Base-by-base conservation (phyloP, 2,113 vertebrate genomes). In the Eulacestoma nigropectus region DNA sequence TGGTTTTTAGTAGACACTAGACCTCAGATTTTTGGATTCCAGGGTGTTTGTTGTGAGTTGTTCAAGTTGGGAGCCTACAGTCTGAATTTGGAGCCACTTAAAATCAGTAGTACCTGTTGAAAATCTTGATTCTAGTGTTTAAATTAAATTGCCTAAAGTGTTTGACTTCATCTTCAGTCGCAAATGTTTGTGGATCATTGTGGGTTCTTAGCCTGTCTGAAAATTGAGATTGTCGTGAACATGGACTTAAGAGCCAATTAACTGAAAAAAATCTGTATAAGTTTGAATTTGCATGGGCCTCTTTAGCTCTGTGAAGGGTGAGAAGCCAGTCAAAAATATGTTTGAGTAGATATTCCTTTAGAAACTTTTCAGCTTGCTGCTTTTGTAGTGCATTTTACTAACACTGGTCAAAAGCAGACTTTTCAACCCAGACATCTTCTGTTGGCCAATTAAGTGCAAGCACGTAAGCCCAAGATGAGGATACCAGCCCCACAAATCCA, bases 361-460 rank as follows among this genome's bases (percentile, higher is more conserved):
- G 35, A 60, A 63, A 74, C 27, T 42, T 67, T 23, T 81, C 0
- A 0, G 16, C 30, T 83, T 53, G 12, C 76, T n/a, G 26, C 33
- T 68, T 75, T 2, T 26, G 11, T 73, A 76, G 35, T 82, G 17
- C 17, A 7, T 60, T 82, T 92, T 90, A 52, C 93, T 95, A 56
- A 33, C 8, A 47, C 56, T 50, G 49, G 53, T 96, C 73, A 84
- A 89, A 96, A 95, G 55, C 42, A 69, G 75, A 59, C 56, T 95
- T 80, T 60, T 97, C 70, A 88, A 47, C 32, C 35, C 93, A 52
- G 81, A 57, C 42, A 55, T 93, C 74, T 95, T 22, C 57, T 78
- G 25, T 56, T 85, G 79, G 73, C 69, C 49, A 47, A 25, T 33
- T 33, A 70, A 56, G 5, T 10, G 7, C 6, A 44, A 37, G 35